Conservation (phyloP, 2,113 vertebrate species). For the Pteronura brasiliensis region DNA sequence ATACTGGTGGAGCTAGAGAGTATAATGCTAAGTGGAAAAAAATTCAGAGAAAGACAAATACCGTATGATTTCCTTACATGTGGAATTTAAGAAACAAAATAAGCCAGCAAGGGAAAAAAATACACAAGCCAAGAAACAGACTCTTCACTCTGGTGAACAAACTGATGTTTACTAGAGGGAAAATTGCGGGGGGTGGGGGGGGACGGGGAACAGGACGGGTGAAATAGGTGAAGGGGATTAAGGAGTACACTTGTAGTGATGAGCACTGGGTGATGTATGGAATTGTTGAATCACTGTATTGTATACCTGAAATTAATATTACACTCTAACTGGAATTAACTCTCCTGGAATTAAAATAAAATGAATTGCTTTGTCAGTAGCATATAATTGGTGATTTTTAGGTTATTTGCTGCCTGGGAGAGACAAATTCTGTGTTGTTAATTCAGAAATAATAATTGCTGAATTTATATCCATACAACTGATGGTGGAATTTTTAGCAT, state of each 20-base stretch:
- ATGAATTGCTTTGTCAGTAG: not conserved
- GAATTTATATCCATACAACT: not conserved
- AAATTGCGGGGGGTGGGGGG: not conserved
- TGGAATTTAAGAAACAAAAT: not conserved
- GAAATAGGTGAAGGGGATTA: not conserved
- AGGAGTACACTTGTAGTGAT: not conserved
- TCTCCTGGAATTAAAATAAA: not conserved
- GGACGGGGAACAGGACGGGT: not conserved
- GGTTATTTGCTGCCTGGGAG: not conserved
- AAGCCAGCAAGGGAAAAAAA: not conserved
- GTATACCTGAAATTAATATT: too few relatives aligned
- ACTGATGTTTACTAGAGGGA: not conserved
- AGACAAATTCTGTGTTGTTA: not conserved
- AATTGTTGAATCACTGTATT: not conserved
- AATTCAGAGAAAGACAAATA: not conserved
- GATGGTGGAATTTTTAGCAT: not conserved
- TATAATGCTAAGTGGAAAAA: not conserved
- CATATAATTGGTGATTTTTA: constrained; percentile 16
- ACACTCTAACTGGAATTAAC: too few relatives aligned
- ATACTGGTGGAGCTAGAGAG: not conserved
- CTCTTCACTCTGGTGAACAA: not conserved
- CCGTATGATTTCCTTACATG: not conserved
- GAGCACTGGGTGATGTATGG: not conserved
- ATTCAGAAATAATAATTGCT: not conserved
- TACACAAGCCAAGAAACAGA: not conserved